A percentile compares a stretch with the other conserved stretches of the same genome.
phyloP scores from a whole-genome alignment of 2,888 invertebrate genomes.

The Margaritifera margaritifera region DNA sequence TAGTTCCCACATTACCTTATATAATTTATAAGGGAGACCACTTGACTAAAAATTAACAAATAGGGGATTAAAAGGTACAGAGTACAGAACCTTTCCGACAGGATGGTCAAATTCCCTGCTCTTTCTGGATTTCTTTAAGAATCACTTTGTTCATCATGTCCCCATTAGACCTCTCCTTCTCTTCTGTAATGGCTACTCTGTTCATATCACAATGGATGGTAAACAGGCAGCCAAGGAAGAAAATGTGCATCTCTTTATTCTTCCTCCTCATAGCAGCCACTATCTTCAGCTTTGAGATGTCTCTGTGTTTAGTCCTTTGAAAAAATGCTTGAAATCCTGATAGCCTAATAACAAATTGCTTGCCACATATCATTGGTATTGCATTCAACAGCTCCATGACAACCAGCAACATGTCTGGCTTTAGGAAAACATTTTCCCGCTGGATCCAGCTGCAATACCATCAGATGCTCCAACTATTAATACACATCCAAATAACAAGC shows the following conservation, averaged over 20 bases:
- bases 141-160: conserved; percentile 20
- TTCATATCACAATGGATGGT: conserved; percentile 21
- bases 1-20: conserved; percentile 21
- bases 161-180: conserved; percentile 17
- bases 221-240: conserved; percentile 15
- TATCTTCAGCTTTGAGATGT: conserved; percentile 23
- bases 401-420: conserved; percentile 14
- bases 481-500: not conserved
- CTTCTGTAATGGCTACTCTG: conserved; percentile 27
- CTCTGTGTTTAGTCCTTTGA: conserved; percentile 29
- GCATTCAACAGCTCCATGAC: conserved; percentile 4
- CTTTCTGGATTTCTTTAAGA: conserved; percentile 20
- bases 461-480: conserved; percentile 6
- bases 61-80: conserved; percentile 18
- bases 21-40: conserved; percentile 27
- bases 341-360: conserved; percentile 10
- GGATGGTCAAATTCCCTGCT: conserved; percentile 18
- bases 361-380: conserved; percentile 9
- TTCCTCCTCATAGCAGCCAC: conserved; percentile 27
- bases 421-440: conserved; percentile 19
- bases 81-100: conserved; percentile 7
- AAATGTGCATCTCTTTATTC: conserved; percentile 20
- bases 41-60: conserved; percentile 12
- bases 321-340: conserved; percentile 16
- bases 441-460: conserved; percentile 13